A percentile compares a stretch with the other conserved stretches of the same genome.
These are phyloP conservation scores for Cyphomyrmex costatus DNA, from an alignment of 1,140 invertebrate genomes.

Conservation along the genomic window DNA sequence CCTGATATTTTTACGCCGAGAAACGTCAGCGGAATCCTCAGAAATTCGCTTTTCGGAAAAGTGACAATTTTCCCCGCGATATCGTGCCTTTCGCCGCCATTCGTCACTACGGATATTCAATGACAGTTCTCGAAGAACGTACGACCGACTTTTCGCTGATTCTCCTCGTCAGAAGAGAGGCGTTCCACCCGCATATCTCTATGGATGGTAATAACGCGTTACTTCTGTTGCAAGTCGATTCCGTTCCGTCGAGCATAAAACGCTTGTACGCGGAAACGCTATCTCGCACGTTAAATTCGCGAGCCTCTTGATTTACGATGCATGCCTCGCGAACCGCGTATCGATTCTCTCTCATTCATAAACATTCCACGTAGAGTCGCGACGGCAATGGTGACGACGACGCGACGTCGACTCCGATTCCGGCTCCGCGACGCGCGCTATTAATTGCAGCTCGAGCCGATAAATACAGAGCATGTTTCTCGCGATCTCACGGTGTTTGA, in stretches of 20 bases:
- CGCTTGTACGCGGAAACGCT: background rate
- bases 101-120: slow-evolving; percentile 24
- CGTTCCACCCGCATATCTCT: background rate
- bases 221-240: background rate
- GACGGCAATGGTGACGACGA: background rate
- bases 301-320: slow-evolving; percentile 45
- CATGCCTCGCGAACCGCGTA: slow-evolving; percentile 32
- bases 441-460: slow-evolving; percentile 60
- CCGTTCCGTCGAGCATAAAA: slow-evolving; percentile 19
- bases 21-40: slow-evolving; percentile 7
- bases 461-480: slow-evolving; percentile 56
- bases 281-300: slow-evolving; percentile 33
- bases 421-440: background rate
- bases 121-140: slow-evolving; percentile 30
- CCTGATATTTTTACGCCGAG: background rate
- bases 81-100: background rate
- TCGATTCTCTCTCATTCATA: slow-evolving; percentile 57
- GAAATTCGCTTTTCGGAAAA: slow-evolving; percentile 42
- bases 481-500: slow-evolving; percentile 56
- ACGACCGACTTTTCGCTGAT: background rate
- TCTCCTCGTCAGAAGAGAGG: background rate
- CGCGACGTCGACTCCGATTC: background rate
- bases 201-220: slow-evolving; percentile 16
- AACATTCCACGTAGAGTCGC: slow-evolving; percentile 53
- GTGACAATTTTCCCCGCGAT: slow-evolving; percentile 47